Conservation (phyloP, 2,113 vertebrate genomes). For the Tetrao urogallus region DNA sequence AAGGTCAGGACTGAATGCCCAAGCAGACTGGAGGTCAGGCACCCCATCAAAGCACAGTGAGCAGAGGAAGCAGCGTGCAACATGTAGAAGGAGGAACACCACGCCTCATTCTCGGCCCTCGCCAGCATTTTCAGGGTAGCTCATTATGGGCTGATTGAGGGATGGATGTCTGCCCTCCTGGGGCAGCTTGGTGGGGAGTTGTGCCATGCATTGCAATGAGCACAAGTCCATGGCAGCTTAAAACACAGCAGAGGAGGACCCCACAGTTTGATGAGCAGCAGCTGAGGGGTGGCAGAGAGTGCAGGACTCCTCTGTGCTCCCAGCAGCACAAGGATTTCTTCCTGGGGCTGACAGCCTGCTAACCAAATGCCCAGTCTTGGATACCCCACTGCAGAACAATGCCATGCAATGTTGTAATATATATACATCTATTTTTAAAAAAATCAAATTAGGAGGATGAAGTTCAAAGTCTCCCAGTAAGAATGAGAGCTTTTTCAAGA, state of each 20-base stretch:
- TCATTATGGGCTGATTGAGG: not conserved
- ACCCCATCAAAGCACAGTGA: fast-evolving
- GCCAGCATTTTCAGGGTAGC: not conserved
- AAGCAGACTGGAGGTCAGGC: not conserved
- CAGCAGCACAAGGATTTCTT: no score
- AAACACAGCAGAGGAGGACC: no score
- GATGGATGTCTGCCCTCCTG: not conserved
- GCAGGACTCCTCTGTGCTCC: no score
- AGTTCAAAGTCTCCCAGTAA: not conserved
- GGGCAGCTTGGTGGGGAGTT: no score
- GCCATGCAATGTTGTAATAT: not conserved
- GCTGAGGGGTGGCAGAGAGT: no score
- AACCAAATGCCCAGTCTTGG: not conserved
- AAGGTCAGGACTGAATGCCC: not conserved
- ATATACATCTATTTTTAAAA: no score
- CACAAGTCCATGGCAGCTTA: no score
- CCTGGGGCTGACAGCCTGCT: no score
- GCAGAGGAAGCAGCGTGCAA: fast-evolving
- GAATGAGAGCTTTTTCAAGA: not conserved
- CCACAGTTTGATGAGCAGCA: no score
- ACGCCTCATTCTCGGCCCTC: not conserved
- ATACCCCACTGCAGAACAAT: not conserved
- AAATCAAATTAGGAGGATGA: not conserved
- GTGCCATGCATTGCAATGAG: no score
- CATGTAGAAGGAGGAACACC: fast-evolving